phyloP scores from a whole-genome alignment of 1,140 invertebrate genomes.

The Nixonia krombeini region DNA sequence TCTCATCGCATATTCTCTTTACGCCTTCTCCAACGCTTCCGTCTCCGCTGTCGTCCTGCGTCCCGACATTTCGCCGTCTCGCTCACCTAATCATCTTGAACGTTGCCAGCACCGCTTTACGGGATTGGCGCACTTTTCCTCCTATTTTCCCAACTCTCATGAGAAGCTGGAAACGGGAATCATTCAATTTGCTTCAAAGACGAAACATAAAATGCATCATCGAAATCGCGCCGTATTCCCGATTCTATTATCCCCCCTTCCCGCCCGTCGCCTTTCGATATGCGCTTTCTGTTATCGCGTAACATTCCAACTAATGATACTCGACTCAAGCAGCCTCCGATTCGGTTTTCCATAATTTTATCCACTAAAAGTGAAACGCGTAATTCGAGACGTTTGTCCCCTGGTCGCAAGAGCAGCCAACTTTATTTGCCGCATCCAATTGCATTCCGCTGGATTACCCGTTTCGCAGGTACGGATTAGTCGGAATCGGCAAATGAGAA shows the following conservation, averaged over 20 bases:
- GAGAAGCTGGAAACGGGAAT: conserved; percentile 12
- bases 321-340: no score
- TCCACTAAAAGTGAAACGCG: no score
- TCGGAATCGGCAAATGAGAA: no score
- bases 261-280: neutral
- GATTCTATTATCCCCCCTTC: neutral
- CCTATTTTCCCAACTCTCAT: conserved; percentile 12
- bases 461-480: no score
- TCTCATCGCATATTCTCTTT: conserved; percentile 50
- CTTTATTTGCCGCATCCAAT: no score
- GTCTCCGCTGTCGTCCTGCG: conserved; percentile 6
- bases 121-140: conserved; percentile 21
- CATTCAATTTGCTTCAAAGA: conserved; percentile 7
- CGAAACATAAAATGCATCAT: neutral
- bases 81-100: conserved; percentile 20
- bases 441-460: no score
- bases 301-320: no score
- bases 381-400: no score
- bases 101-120: conserved; percentile 13
- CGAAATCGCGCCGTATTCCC: conserved; percentile 1
- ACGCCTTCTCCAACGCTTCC: conserved; percentile 24
- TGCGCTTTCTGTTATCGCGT: no score
- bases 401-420: no score
- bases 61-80: conserved; percentile 20
- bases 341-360: no score